Conservation (phyloP, 2,113 vertebrate genomes). For the Tonatia bakeri region DNA sequence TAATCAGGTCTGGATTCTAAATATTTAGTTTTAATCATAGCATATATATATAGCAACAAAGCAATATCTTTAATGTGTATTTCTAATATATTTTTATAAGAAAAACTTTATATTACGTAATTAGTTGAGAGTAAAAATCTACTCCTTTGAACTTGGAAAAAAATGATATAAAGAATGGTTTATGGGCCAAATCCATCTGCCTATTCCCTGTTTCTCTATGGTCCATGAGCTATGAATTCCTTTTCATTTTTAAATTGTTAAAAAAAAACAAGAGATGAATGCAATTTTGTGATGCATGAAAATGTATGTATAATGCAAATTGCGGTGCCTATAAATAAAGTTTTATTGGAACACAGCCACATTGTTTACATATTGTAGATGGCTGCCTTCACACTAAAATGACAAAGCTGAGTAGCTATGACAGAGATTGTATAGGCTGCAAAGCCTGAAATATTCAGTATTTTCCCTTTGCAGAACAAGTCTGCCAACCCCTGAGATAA, state of each 20-base stretch:
- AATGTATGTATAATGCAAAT: neutral
- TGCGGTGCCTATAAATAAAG: neutral
- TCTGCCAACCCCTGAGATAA: neutral
- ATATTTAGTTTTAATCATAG: neutral
- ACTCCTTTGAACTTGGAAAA: neutral
- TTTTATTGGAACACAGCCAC: neutral
- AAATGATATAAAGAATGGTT: neutral
- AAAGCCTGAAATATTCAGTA: neutral
- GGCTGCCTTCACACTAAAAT: neutral
- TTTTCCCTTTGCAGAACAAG: neutral
- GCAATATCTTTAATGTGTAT: neutral
- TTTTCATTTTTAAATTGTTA: slow-evolving; percentile 27
- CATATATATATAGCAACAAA: neutral
- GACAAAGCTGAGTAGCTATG: neutral
- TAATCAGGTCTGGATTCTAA: slow-evolving; percentile 10
- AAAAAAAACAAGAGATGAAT: neutral
- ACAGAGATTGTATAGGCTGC: neutral
- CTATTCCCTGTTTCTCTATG: neutral
- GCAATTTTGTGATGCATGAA: neutral
- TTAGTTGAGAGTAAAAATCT: slow-evolving; percentile 7
- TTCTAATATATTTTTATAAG: slow-evolving; percentile 30
- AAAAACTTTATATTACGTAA: neutral
- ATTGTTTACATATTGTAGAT: neutral
- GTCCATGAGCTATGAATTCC: neutral
- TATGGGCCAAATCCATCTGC: neutral